Conservation (phyloP, 2,113 vertebrate species). For the Herpailurus yagouaroundi region DNA sequence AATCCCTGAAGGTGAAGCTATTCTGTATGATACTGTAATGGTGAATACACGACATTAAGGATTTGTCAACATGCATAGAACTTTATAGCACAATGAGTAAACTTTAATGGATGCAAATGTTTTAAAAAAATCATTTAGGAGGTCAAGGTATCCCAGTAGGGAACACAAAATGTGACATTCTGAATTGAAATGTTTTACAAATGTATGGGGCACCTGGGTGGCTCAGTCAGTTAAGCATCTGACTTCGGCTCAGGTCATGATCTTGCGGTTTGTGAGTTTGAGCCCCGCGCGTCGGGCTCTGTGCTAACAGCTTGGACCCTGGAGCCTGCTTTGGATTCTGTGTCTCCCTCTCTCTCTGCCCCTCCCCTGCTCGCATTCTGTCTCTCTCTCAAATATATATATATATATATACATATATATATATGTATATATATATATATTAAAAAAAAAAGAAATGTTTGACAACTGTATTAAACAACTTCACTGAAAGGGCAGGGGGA, state of each 20-base stretch:
- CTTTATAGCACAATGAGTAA: neutral
- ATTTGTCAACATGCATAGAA: slow-evolving; percentile 12
- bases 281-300: no score
- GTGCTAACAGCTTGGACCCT: no score
- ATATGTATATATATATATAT: no score
- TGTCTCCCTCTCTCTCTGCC: no score
- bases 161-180: neutral
- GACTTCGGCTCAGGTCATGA: no score
- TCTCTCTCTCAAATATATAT: no score
- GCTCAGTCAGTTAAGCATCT: no score
- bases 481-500: neutral
- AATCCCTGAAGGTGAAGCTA: neutral
- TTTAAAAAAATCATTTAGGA: neutral
- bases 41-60: neutral
- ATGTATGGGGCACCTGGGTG: neutral
- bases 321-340: no score
- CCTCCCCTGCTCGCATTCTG: no score
- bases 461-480: neutral
- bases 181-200: slow-evolving; percentile 14
- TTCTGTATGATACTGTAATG: neutral
- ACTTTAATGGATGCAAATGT: neutral
- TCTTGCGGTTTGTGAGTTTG: rapidly evolving
- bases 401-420: no score
- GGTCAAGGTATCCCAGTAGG: neutral
- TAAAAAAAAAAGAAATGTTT: neutral